Evolutionary conservation across 2,113 vertebrate genomes (phyloP), one percentile per base, ranked within the genome.

Genomic region (Megaceryle maxima): DNA sequence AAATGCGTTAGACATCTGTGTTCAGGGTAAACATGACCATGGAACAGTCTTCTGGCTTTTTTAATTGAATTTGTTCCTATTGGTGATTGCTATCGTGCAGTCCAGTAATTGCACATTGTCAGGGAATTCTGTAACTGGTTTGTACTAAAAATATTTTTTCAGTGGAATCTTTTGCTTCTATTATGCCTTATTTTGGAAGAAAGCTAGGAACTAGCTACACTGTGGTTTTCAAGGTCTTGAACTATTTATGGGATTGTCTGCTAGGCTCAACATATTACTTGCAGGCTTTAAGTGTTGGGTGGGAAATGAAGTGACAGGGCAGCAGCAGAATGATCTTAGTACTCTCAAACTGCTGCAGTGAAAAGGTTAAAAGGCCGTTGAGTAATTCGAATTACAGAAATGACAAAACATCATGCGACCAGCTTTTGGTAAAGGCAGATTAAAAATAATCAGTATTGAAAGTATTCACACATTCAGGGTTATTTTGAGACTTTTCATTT

Each of bases 141-240:
- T 87, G 13, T 73, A 60, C 87, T 94, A 73, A 77, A 90, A 88
- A 79, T 84, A n/a, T 21, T 81, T 64, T 94, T 92, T 87, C 16
- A 75, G 20, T 91, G 69, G 37, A 64, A 81, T 48, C 29, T 88
- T 92, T 91, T 94, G 51, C 10, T 51, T 91, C 35, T 84, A 29
- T 84, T 89, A 41, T 87, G 66, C 46, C 67, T 96, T 91, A 80
- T 83, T 90, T 91, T 91, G 85, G 90, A 87, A 96, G 67, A 85
- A 94, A 91, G 59, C 64, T 92, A 60, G 83, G 51, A 94, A 69
- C n/a, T 66, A 63, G 37, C 37, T 83, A 29, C 13, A 18, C 16
- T 76, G 21, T 63, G 25, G 41, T 87, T 93, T 96, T 81, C 44
- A 56, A 77, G 46, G 55, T 80, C 70, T 86, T 92, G 64, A 92